Percentiles rank a stretch among this genome's conserved stretches.
Evolutionary conservation across 2,113 vertebrate genomes (phyloP).

Genomic region (Microcebus murinus): DNA sequence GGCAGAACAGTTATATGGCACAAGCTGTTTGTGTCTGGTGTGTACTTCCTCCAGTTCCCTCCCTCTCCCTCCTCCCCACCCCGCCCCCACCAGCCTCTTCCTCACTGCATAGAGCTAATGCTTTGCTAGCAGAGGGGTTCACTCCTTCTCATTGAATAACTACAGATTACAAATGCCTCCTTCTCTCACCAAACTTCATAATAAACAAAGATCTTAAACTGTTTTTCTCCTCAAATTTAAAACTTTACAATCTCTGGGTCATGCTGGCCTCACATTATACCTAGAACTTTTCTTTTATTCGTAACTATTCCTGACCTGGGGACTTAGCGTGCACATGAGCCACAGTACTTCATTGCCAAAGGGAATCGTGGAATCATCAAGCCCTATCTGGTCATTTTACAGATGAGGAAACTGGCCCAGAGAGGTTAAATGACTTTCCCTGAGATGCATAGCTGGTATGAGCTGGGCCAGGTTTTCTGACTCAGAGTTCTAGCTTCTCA

Average conservation of each 20-base stretch:
- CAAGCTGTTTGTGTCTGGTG: rapidly evolving
- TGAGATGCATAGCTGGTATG: not conserved
- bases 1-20: too few species aligned
- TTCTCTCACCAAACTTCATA: not conserved
- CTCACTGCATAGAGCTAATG: not conserved
- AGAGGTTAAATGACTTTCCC: not conserved
- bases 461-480: not conserved
- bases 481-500: not conserved
- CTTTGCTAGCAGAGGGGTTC: too few species aligned
- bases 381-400: not conserved
- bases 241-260: not conserved
- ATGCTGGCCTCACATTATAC: not conserved
- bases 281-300: not conserved
- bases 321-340: not conserved
- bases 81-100: not conserved
- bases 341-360: not conserved
- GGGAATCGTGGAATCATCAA: not conserved
- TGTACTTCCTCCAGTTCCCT: not conserved
- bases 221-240: not conserved
- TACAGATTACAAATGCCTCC: not conserved
- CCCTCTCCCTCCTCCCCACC: not conserved
- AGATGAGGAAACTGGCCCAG: not conserved
- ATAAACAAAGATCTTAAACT: not conserved
- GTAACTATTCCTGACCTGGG: not conserved
- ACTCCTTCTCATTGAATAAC: not conserved